Evolutionary conservation across 2,113 vertebrate genomes (phyloP), one percentile per base, ranked within the genome.

Genomic region (Nesospiza acunhae): DNA sequence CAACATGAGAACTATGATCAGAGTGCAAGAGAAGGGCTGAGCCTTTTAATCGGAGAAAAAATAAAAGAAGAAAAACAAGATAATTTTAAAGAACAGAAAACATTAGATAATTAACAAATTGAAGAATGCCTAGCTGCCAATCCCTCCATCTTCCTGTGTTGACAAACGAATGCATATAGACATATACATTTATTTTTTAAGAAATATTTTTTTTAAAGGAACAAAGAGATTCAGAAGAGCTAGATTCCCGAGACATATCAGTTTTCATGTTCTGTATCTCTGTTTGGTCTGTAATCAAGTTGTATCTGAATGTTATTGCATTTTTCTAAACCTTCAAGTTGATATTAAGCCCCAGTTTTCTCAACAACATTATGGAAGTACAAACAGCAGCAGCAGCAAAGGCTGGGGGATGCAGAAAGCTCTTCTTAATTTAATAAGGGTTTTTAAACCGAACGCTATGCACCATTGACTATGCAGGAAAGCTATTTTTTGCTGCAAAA

Each of bases 251-350:
- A 96, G 93, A 94, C 42, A 47, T 67, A 85, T 79, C 80, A 56
- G 42, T 87, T 92, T 95, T 96, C 80, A 7, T 93, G 93, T 92
- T 93, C 59, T 60, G 19, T 89, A 79, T 90, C 93, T 96, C 87
- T 96, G 84, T 93, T 97, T 84, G 15, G 53, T 96, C 94, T 87
- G 94, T 92, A 95, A 97, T 97, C 96, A 92, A 91, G 73, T 96
- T 95, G 94, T 93, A 97, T 94, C 89, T 76, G 73, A 92, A 96
- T 96, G 93, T 96, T 95, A 97, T 88, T 96, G 90, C 96, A 92
- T 97, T 97, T 97, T 97, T 97, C 93, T 94, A 92, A 94, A 85
- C 94, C 82, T 96, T 94, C 89, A 90, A 96, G 94, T 90, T 94
- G 85, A 90, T 96, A 94, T 92, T 94, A 93, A 97, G 87, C 75